Conservation (phyloP, 2,113 vertebrate genomes). For the Macrotis lagotis region DNA sequence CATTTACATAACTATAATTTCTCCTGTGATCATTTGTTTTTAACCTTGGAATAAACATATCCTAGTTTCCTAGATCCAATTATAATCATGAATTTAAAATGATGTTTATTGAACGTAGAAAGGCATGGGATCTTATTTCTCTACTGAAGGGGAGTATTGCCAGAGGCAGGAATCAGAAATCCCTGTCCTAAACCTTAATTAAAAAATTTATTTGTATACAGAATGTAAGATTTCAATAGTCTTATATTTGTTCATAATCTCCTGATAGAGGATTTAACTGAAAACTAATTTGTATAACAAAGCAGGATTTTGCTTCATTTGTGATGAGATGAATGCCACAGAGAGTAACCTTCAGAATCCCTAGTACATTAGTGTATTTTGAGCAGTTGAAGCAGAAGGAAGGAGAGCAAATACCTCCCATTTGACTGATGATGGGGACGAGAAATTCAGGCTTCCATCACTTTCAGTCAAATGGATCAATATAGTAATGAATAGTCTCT, state of each 20-base stretch:
- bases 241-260: conserved; percentile 67
- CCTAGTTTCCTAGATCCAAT: neutral
- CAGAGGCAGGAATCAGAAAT: conserved; percentile 54
- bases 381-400: conserved; percentile 57
- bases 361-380: conserved; percentile 45
- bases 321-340: conserved; percentile 68
- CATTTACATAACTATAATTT: conserved; percentile 24
- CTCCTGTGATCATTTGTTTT: conserved; percentile 49
- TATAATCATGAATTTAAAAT: conserved; percentile 46
- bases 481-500: rapidly evolving
- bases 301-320: conserved; percentile 72
- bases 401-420: neutral
- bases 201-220: conserved; percentile 66
- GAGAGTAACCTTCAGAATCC: conserved; percentile 68
- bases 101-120: conserved; percentile 50
- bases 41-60: conserved; percentile 38
- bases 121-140: conserved; percentile 27
- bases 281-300: conserved; percentile 73
- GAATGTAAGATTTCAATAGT: conserved; percentile 45
- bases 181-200: conserved; percentile 57
- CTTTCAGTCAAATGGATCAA: neutral
- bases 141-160: neutral
- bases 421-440: conserved; percentile 34
- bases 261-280: conserved; percentile 49
- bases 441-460: neutral